Conservation (phyloP, 2,797 vertebrate species). For the Crenichthys baileyi region DNA sequence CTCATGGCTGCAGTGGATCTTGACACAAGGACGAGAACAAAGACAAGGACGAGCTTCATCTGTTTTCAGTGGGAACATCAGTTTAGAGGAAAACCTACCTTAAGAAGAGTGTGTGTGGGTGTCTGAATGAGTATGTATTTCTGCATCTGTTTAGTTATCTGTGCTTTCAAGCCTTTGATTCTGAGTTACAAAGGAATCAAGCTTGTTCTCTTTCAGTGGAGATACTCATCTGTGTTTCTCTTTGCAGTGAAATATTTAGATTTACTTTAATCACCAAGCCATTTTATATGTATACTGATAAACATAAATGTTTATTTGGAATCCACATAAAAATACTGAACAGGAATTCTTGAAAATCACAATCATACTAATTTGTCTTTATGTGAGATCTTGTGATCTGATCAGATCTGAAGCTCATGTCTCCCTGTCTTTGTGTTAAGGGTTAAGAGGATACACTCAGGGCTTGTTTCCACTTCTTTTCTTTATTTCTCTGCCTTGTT, state of each 20-base stretch:
- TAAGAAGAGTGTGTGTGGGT: neutral
- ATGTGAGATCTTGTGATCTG: neutral
- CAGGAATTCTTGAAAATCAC: neutral
- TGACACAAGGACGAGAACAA: neutral
- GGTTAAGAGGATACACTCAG: neutral
- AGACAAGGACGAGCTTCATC: neutral
- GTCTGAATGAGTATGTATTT: neutral
- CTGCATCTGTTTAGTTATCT: neutral
- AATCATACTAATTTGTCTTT: neutral
- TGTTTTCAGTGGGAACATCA: slow-evolving; percentile 34
- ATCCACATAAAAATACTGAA: neutral
- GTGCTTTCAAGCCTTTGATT: neutral
- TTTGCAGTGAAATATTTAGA: neutral
- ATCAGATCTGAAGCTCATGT: neutral
- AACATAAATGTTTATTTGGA: neutral
- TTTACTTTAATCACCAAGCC: neutral
- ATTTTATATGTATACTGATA: neutral
- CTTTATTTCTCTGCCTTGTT: neutral
- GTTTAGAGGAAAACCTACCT: slow-evolving; percentile 7
- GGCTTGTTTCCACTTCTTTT: neutral
- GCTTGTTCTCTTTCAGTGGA: neutral
- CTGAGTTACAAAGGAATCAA: neutral
- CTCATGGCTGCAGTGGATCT: neutral
- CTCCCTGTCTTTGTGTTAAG: neutral
- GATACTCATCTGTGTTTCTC: neutral